Evolutionary conservation across 2,113 vertebrate species (phyloP), one percentile per base, ranked within the genome.

Genomic region (Prionailurus bengalensis): DNA sequence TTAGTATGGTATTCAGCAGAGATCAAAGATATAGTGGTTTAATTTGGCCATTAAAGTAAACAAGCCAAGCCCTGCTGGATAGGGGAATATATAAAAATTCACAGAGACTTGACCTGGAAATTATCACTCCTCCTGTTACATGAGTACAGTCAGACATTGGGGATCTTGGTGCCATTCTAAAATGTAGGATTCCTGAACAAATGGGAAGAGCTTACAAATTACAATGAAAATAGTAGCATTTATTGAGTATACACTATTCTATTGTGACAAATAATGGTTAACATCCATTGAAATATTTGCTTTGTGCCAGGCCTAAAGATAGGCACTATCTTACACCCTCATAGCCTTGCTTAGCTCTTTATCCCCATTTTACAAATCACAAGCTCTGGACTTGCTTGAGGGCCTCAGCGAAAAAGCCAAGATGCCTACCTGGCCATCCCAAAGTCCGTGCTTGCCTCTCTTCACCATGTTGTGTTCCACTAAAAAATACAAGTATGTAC

Each of bases 21-120:
- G n/a, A 91, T 61, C 25, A 70, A 63, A 91, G 53, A 85, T 85
- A 94, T 42, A 82, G 58, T 45, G 17, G 42, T 84, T 93, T 89
- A 95, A 97, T 93, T 97, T 39, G 79, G 17, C 65, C 48, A 39
- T 97, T 81, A 71, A 95, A 71, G 83, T 85, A 82, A 97, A 89
- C 21, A 96, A 91, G 61, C 53, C 73, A 68, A 89, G 39, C 81
- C 71, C 73, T 80, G 42, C 66, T 76, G 9, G 45, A 63, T 45
- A 96, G 68, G 53, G 17, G 65, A 93, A 76, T 91, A 83, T 33
- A 45, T 95, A 92, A 89, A 92, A 95, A 45, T 82, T 84, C 89
- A 74, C 16, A 10, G 87, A 85, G 79, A 58, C 74, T 91, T 88
- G 53, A 83, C 86, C 89, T 93, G 83, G 91, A 95, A 95, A 70